A percentile compares a stretch with the other conserved stretches of the same genome.
Evolutionary conservation across 2,888 invertebrate genomes (phyloP).

Genomic region (Zele albiditarsus): DNA sequence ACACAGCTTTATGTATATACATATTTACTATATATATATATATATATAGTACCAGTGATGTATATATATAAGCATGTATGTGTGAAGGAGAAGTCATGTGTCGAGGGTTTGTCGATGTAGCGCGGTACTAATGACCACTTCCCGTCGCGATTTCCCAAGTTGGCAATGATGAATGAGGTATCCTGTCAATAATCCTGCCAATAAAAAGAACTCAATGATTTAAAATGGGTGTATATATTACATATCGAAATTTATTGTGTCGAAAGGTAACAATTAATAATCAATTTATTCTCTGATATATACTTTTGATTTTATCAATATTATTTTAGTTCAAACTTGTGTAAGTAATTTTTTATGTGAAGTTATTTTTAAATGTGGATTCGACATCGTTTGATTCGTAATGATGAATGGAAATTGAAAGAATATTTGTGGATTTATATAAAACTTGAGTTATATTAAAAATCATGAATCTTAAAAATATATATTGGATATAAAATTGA

Average conservation of each 20-base stretch:
- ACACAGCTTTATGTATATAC: neutral
- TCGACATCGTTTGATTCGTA: no score
- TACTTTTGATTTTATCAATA: neutral
- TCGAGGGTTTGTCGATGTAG: slow-evolving; percentile 17
- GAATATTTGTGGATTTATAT: no score
- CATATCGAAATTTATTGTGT: no score
- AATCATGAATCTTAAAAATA: no score
- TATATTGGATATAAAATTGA: no score
- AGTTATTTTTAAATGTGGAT: no score
- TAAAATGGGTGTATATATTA: no score
- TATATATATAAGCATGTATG: neutral
- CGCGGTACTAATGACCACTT: slow-evolving; percentile 64
- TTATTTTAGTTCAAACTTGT: no score
- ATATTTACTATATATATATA: slow-evolving; percentile 42
- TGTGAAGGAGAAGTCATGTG: neutral
- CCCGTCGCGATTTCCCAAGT: slow-evolving; percentile 49
- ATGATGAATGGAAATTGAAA: neutral
- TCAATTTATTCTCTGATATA: neutral
- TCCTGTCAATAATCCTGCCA: neutral
- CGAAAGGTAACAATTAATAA: neutral
- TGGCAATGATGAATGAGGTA: slow-evolving; percentile 37
- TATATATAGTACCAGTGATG: neutral
- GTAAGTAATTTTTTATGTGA: no score
- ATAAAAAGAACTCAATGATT: no score
- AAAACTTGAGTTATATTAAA: no score